Percentiles rank a stretch among this genome's conserved stretches.
phyloP scores from a whole-genome alignment of 2,888 invertebrate genomes.

The Hirtodrosophila alboralis region DNA sequence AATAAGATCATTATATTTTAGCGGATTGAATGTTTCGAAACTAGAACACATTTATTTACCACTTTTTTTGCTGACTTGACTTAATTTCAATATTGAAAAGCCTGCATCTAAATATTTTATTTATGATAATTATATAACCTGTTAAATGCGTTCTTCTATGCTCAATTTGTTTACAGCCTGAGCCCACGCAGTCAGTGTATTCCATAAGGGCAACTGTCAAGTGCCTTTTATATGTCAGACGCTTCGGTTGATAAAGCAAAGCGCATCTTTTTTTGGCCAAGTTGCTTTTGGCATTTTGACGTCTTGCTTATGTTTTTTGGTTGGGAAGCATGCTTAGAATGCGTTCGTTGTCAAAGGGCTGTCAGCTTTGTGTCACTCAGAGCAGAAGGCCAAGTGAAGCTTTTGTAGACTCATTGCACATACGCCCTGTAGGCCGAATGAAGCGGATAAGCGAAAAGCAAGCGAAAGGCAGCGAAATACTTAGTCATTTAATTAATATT shows the following conservation, averaged over 20 bases:
- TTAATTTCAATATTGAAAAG: too few species aligned
- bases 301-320: constrained; percentile 74
- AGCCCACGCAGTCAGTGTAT: constrained; percentile 9
- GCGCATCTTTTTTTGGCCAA: constrained; percentile 67
- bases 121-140: too few species aligned
- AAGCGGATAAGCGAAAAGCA: constrained; percentile 19
- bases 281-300: constrained; percentile 71
- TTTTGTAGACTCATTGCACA: constrained; percentile 48
- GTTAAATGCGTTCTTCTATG: not conserved
- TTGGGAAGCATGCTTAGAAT: constrained; percentile 69
- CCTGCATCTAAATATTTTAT: too few species aligned
- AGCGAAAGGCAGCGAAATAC: constrained; percentile 2
- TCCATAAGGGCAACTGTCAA: constrained; percentile 52
- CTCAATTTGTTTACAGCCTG: not conserved
- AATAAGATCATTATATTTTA: too few species aligned
- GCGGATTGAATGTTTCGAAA: too few species aligned
- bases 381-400: constrained; percentile 34
- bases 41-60: too few species aligned
- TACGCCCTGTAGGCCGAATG: constrained; percentile 30
- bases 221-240: constrained; percentile 61
- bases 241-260: constrained; percentile 60
- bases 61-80: too few species aligned
- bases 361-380: constrained; percentile 72
- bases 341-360: constrained; percentile 75
- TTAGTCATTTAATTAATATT: constrained; percentile 71